These are phyloP conservation scores for Heteractis magnifica DNA, from an alignment of 92 coral and sea anemone genomes.

Conservation along the genomic window DNA sequence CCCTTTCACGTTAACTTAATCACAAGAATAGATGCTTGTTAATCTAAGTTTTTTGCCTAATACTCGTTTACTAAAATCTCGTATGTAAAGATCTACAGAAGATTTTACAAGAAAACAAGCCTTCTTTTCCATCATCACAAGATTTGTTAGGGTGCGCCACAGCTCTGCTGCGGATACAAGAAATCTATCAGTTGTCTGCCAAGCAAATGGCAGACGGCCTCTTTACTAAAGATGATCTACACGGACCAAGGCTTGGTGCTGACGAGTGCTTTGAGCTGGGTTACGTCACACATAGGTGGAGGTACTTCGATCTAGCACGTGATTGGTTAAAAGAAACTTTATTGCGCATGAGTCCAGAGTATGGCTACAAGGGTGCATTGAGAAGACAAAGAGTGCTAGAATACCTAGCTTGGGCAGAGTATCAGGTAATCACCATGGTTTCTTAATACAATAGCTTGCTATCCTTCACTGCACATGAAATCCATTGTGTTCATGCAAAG, in stretches of 20 bases:
- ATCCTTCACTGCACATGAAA: neutral
- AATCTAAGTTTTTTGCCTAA: too few relatives aligned
- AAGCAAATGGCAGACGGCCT: constrained; percentile 70
- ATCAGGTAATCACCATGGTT: constrained; percentile 60
- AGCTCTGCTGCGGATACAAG: constrained; percentile 88
- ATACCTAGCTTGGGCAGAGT: constrained; percentile 96
- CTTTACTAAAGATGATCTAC: constrained; percentile 29
- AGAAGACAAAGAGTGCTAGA: constrained; percentile 60
- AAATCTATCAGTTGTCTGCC: constrained; percentile 74
- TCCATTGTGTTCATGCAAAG: too few relatives aligned
- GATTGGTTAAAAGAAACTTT: constrained; percentile 85
- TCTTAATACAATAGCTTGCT: neutral
- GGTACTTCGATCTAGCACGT: constrained; percentile 63
- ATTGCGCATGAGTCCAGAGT: constrained; percentile 67
- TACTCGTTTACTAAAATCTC: neutral
- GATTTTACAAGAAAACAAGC: constrained; percentile 58
- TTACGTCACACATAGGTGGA: constrained; percentile 52
- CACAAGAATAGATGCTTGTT: too few relatives aligned
- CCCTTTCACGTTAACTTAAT: too few relatives aligned
- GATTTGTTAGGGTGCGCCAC: constrained; percentile 77
- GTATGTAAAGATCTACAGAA: constrained; percentile 52
- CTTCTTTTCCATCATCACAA: constrained; percentile 65
- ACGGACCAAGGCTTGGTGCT: constrained; percentile 67
- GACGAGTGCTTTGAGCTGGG: constrained; percentile 96
- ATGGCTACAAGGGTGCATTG: constrained; percentile 67